A percentile compares a stretch with the other conserved stretches of the same genome.
Conservation (phyloP, 1,140 invertebrate genomes). For the Drosophila orosa region DNA sequence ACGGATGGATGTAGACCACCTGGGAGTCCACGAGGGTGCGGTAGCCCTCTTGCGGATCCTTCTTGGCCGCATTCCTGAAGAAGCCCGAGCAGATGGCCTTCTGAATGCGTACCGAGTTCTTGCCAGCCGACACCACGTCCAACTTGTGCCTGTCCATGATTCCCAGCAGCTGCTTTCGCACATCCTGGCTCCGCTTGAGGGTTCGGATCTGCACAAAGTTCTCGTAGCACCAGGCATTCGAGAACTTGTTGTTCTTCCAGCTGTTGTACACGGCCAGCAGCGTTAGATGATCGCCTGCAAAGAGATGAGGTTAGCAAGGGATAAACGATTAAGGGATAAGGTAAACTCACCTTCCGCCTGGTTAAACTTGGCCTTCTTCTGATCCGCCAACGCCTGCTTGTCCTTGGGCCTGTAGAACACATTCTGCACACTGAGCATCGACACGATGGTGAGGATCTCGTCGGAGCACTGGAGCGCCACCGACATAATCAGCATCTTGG, state of each 20-base stretch:
- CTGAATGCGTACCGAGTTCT: conserved; percentile 97
- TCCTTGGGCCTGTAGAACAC: conserved; percentile 99
- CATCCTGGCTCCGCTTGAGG: conserved; percentile 98
- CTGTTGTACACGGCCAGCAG: conserved; percentile 99
- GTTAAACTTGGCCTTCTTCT: conserved; percentile 99
- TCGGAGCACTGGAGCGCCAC: conserved; percentile 99
- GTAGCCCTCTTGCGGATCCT: conserved; percentile 99
- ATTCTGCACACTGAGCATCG: conserved; percentile 99
- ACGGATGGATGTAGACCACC: conserved; percentile 99
- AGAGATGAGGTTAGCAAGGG: background rate
- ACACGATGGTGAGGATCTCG: conserved; percentile 99
- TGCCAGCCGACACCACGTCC: conserved; percentile 98
- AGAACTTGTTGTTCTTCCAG: conserved; percentile 99
- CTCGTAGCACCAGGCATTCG: conserved; percentile 99
- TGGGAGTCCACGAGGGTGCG: conserved; percentile 98
- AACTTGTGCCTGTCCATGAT: conserved; percentile 99
- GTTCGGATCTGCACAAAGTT: conserved; percentile 99
- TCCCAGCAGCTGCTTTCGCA: conserved; percentile 98
- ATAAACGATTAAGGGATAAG: background rate
- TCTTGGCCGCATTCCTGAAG: conserved; percentile 99
- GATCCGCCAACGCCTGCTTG: conserved; percentile 98
- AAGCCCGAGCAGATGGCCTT: conserved; percentile 99
- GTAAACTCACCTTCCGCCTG: conserved; percentile 92
- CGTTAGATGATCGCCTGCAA: conserved; percentile 95
- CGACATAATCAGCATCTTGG: conserved; percentile 99